phyloP scores from a whole-genome alignment of 2,888 invertebrate species.

The Tipula lateralis region DNA sequence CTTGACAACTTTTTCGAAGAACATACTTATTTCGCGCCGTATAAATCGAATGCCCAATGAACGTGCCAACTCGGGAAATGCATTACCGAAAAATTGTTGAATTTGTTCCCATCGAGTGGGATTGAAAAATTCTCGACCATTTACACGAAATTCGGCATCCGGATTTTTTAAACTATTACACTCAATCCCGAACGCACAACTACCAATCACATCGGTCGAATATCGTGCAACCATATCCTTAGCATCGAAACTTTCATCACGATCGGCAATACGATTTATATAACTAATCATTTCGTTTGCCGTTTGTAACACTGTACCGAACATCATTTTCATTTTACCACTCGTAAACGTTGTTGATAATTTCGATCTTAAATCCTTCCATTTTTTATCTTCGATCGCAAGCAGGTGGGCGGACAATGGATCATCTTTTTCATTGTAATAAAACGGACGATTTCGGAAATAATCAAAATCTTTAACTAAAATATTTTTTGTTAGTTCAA shows the following conservation, averaged over 20 bases:
- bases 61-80: constrained; percentile 38
- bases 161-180: constrained; percentile 41
- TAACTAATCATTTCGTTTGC: constrained; percentile 38
- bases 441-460: constrained; percentile 45
- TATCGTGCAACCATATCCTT: constrained; percentile 48
- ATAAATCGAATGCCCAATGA: constrained; percentile 37
- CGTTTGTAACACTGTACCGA: constrained; percentile 42
- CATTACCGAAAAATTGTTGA: constrained; percentile 36
- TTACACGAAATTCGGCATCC: constrained; percentile 43
- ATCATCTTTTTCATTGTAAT: constrained; percentile 42
- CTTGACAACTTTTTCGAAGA: constrained; percentile 42
- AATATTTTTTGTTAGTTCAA: constrained; percentile 43
- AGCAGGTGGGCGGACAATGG: constrained; percentile 44
- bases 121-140: constrained; percentile 38
- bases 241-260: constrained; percentile 43
- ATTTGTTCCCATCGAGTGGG: constrained; percentile 30
- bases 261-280: constrained; percentile 36
- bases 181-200: constrained; percentile 51
- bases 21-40: constrained; percentile 41
- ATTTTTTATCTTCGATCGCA: constrained; percentile 46
- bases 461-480: constrained; percentile 45
- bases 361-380: constrained; percentile 49
- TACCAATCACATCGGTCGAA: constrained; percentile 52
- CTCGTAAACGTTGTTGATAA: constrained; percentile 51
- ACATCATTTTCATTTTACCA: constrained; percentile 52